phyloP scores from a whole-genome alignment of 2,797 vertebrate species.

The Silurus aristotelis region DNA sequence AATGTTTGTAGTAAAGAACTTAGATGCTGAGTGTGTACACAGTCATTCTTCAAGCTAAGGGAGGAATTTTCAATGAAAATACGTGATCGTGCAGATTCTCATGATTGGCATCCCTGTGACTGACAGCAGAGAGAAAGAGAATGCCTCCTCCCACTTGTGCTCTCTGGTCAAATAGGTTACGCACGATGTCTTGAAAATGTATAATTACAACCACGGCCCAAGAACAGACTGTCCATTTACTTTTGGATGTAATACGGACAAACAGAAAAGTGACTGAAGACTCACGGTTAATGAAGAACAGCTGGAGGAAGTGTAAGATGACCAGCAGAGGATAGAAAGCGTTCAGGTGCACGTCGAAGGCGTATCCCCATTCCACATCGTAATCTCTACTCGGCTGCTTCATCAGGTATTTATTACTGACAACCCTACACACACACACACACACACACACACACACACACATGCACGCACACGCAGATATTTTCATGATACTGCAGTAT shows the following conservation, averaged over 20 bases:
- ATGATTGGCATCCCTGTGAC: not conserved
- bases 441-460: not conserved
- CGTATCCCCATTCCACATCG: slow-evolving; percentile 98
- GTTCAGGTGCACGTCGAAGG: slow-evolving; percentile 96
- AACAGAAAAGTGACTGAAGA: slow-evolving; percentile 26
- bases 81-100: not conserved
- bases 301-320: slow-evolving; percentile 95
- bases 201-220: not conserved
- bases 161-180: no score
- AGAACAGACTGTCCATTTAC: not conserved
- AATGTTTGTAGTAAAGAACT: no score
- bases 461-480: not conserved
- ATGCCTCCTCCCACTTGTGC: not conserved
- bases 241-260: not conserved
- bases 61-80: not conserved
- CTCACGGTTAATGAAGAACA: slow-evolving; percentile 98
- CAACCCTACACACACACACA: slow-evolving; percentile 74
- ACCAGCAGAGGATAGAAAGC: slow-evolving; percentile 97
- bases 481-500: not conserved
- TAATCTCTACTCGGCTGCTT: slow-evolving; percentile 85
- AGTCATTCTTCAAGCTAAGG: no score
- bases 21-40: no score
- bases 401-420: slow-evolving; percentile 92
- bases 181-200: no score
- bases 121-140: not conserved